Conservation (phyloP, 1,140 invertebrate genomes). For the Camponotus floridanus region DNA sequence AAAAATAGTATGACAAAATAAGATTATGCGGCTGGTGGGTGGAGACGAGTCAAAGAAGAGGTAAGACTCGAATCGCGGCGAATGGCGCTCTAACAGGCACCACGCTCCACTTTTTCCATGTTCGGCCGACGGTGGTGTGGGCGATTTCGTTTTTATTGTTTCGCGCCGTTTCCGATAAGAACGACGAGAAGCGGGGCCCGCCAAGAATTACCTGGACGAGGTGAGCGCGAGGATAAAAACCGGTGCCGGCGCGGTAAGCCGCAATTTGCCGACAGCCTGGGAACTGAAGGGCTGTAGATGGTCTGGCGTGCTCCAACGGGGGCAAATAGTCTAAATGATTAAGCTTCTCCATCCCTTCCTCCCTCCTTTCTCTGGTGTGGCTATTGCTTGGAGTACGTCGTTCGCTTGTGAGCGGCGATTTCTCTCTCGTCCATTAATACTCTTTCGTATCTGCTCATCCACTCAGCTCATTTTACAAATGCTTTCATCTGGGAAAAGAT, state of each 20-base stretch:
- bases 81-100: slow-evolving; percentile 20
- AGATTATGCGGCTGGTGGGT: slow-evolving; percentile 14
- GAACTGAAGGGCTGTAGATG: slow-evolving; percentile 62
- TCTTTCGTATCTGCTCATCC: not conserved
- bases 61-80: not conserved
- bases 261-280: slow-evolving; percentile 70
- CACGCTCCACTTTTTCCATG: slow-evolving; percentile 37
- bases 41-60: slow-evolving; percentile 20
- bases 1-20: slow-evolving; percentile 23
- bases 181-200: slow-evolving; percentile 22
- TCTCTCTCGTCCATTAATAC: not conserved
- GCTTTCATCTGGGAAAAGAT: not conserved
- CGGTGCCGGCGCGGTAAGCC: slow-evolving; percentile 71
- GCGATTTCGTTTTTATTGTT: slow-evolving; percentile 54
- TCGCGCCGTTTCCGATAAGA: slow-evolving; percentile 64
- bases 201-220: slow-evolving; percentile 70
- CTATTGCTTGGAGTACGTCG: slow-evolving; percentile 8
- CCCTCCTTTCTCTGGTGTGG: not conserved
- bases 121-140: slow-evolving; percentile 1
- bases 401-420: not conserved
- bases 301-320: slow-evolving; percentile 35
- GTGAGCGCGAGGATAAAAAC: slow-evolving; percentile 67
- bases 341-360: not conserved
- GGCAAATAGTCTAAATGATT: slow-evolving; percentile 64
- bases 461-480: not conserved